These are phyloP conservation scores for Petrocephalus microphthalmus DNA, from an alignment of 2,113 vertebrate genomes.

Conservation along the genomic window DNA sequence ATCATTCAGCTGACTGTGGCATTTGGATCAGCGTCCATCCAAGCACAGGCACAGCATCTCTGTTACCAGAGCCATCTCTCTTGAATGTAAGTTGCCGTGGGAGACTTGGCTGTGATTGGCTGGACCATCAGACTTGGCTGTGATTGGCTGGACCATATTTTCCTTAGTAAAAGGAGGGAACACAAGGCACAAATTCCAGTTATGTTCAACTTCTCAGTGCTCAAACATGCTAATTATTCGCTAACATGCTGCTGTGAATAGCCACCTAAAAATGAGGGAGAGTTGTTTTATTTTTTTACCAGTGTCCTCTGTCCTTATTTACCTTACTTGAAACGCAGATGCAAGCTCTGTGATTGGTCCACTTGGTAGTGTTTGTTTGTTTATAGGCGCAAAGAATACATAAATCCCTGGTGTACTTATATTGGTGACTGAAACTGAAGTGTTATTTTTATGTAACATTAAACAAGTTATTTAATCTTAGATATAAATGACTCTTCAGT, in stretches of 20 bases:
- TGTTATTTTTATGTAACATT: no score
- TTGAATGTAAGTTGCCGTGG: neutral
- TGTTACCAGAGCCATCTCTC: no score
- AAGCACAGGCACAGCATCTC: neutral
- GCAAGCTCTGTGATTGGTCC: no score
- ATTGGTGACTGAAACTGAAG: no score
- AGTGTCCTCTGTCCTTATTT: no score
- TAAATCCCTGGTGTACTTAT: no score
- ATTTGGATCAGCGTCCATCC: neutral
- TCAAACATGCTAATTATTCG: neutral
- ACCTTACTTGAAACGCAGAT: no score
- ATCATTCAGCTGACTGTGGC: neutral
- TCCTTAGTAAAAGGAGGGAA: neutral
- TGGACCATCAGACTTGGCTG: neutral
- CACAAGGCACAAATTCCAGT: neutral
- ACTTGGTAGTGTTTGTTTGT: no score
- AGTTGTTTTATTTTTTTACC: neutral
- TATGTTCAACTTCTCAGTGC: neutral
- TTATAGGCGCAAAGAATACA: no score
- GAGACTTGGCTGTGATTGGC: neutral
- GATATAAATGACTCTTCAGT: no score
- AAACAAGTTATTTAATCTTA: no score
- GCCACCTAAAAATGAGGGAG: neutral
- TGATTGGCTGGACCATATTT: neutral
- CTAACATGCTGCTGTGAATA: neutral